phyloP scores from a whole-genome alignment of 2,888 invertebrate genomes.

The Apotomis betuletana region DNA sequence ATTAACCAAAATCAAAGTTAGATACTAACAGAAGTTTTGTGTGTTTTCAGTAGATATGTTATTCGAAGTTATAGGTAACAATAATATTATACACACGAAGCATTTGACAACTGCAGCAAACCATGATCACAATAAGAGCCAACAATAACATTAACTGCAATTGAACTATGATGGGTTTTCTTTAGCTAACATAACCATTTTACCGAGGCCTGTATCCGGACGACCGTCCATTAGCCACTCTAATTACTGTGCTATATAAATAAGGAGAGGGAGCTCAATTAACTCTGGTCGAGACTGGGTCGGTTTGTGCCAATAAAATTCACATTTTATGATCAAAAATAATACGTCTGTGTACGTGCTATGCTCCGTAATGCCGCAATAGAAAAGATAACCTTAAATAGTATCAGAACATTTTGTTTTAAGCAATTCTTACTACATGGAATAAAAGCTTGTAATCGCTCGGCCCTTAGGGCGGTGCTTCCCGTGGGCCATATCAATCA shows the following conservation, averaged over 20 bases:
- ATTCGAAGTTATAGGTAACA: too few relatives aligned
- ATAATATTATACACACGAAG: too few relatives aligned
- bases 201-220: background rate
- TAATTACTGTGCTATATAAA: conserved; percentile 28
- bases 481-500: background rate
- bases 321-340: conserved; percentile 45
- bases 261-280: conserved; percentile 26
- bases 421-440: conserved; percentile 5
- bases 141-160: background rate
- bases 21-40: too few relatives aligned
- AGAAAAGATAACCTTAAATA: conserved; percentile 44
- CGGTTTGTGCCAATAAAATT: conserved; percentile 46
- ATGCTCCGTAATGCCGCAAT: conserved; percentile 41
- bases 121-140: background rate
- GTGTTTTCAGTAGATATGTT: too few relatives aligned
- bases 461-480: background rate
- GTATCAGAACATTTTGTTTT: conserved; percentile 4
- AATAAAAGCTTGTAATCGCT: conserved; percentile 5
- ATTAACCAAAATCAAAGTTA: too few relatives aligned
- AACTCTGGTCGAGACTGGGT: conserved; percentile 21
- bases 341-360: conserved; percentile 35
- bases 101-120: too few relatives aligned
- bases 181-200: conserved; percentile 5
- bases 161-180: conserved; percentile 4
- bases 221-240: conserved; percentile 11